These are phyloP conservation scores for Drosophila neocordata DNA, from an alignment of 1,140 invertebrate genomes.

Conservation along the genomic window DNA sequence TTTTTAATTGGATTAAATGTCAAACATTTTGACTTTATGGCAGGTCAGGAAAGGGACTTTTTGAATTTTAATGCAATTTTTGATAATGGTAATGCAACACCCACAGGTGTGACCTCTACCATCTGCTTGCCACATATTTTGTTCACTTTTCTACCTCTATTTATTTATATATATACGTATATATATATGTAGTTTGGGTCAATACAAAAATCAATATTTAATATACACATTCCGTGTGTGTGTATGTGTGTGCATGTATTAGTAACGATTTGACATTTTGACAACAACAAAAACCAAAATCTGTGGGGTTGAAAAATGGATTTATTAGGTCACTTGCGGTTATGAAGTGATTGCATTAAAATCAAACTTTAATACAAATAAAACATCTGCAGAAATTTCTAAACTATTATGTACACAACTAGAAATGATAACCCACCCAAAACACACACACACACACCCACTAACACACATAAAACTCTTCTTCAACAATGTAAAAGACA, in stretches of 20 bases:
- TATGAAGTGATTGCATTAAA: conserved; percentile 14
- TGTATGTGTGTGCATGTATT: conserved; percentile 36
- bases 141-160: conserved; percentile 1
- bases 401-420: conserved; percentile 27
- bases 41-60: conserved; percentile 9
- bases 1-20: conserved; percentile 78
- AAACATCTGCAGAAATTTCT: conserved; percentile 23
- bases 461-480: not conserved
- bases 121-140: not conserved
- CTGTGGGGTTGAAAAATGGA: not conserved
- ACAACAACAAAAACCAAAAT: not conserved
- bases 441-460: conserved; percentile 14
- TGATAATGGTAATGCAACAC: conserved; percentile 56
- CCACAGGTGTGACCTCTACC: conserved; percentile 36
- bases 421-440: conserved; percentile 36
- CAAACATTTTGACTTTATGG: conserved; percentile 75
- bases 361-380: conserved; percentile 49
- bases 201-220: conserved; percentile 71
- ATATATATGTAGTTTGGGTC: conserved; percentile 36
- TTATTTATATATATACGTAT: not conserved
- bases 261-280: conserved; percentile 72
- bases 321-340: conserved; percentile 54
- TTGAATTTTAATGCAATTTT: conserved; percentile 78
- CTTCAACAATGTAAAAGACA: conserved; percentile 67
- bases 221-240: conserved; percentile 55